Conservation (phyloP, 30 jellyfish, hydroid and myxozoan genomes). For the Hydractinia echinata region DNA sequence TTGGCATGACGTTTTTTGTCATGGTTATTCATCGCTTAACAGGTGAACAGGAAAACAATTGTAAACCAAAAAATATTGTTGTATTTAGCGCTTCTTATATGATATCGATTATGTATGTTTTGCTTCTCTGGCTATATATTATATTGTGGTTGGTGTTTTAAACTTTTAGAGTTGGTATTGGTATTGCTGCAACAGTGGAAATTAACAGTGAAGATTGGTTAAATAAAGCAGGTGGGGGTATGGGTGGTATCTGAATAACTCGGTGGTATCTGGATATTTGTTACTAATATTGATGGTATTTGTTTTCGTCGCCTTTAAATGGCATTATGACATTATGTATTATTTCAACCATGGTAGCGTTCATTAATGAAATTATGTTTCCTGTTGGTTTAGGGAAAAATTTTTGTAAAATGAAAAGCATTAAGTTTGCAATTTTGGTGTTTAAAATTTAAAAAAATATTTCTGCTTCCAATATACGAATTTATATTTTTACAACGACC, state of each 20-base stretch:
- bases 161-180: neutral
- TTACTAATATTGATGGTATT: slow-evolving; percentile 13
- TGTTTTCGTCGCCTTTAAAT: neutral
- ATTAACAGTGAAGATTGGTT: neutral
- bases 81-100: no score
- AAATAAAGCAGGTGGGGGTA: slow-evolving; percentile 2
- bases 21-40: no score
- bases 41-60: no score
- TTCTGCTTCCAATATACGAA: no score
- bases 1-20: no score
- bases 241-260: neutral
- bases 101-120: neutral
- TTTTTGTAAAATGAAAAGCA: no score
- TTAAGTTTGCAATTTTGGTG: no score
- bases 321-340: neutral
- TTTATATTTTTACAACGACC: no score
- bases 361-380: slow-evolving; percentile 10
- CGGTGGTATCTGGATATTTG: slow-evolving; percentile 16
- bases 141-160: neutral
- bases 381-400: neutral
- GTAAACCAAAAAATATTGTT: no score
- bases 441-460: no score
- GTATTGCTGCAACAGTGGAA: neutral
- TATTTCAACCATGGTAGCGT: neutral
- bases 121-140: neutral